Conservation (phyloP, 2,888 invertebrate genomes). For the Agrotis exclamationis region DNA sequence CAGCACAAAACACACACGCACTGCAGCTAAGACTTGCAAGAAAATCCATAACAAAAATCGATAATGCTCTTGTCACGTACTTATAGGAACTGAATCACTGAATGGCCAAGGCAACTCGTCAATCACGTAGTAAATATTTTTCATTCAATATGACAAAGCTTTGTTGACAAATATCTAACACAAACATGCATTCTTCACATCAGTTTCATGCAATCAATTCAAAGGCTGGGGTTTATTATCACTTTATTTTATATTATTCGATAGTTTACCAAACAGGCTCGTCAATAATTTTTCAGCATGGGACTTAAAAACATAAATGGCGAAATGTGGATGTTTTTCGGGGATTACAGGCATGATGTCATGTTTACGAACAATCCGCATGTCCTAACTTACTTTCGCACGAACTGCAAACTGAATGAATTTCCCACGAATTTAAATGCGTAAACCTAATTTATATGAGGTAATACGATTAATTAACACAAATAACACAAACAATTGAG, state of each 20-base stretch:
- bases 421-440: constrained; percentile 67
- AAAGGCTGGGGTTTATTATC: constrained; percentile 34
- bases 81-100: constrained; percentile 69
- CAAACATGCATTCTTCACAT: constrained; percentile 78
- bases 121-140: constrained; percentile 64
- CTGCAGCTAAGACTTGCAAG: constrained; percentile 28
- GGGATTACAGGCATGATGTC: no score
- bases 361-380: constrained; percentile 39
- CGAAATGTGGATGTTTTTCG: no score
- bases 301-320: no score
- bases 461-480: constrained; percentile 60
- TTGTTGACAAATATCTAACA: constrained; percentile 83
- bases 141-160: constrained; percentile 74
- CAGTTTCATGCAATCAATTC: constrained; percentile 61
- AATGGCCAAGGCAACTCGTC: constrained; percentile 49
- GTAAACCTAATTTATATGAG: constrained; percentile 53
- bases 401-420: constrained; percentile 52
- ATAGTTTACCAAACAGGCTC: constrained; percentile 6
- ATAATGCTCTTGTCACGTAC: constrained; percentile 54
- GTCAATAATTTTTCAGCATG: no score
- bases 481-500: constrained; percentile 59
- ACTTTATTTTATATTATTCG: constrained; percentile 48
- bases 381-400: constrained; percentile 50
- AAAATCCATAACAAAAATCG: constrained; percentile 34
- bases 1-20: constrained; percentile 35